Evolutionary conservation across 1,140 invertebrate genomes (phyloP).

Genomic region (Drosophila funebris): DNA sequence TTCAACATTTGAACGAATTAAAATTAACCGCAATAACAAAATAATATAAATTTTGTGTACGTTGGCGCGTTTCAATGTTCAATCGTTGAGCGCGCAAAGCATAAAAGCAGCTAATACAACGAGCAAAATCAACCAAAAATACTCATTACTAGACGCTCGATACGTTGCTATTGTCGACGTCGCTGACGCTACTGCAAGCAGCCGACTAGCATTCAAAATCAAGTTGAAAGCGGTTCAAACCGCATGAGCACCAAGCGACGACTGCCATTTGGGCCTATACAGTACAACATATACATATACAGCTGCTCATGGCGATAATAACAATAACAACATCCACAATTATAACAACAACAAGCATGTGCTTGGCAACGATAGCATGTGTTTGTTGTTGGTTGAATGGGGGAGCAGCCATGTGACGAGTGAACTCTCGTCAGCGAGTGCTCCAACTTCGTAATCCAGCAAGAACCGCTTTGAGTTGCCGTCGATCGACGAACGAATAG

Average conservation of each 20-base stretch:
- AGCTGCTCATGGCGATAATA: conserved; percentile 19
- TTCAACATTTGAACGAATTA: conserved; percentile 15
- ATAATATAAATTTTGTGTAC: background rate
- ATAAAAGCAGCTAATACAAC: conserved; percentile 32
- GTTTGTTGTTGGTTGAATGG: conserved; percentile 15
- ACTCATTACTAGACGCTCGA: conserved; percentile 32
- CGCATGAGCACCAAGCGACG: conserved; percentile 20
- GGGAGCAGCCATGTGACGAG: conserved; percentile 37
- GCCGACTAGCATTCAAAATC: conserved; percentile 56
- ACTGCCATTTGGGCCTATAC: conserved; percentile 62
- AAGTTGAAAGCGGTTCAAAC: conserved; percentile 74
- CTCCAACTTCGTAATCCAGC: conserved; percentile 32
- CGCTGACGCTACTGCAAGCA: conserved; percentile 13
- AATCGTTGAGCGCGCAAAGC: conserved; percentile 17
- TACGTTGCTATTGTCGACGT: conserved; percentile 19
- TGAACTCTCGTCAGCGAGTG: conserved; percentile 15
- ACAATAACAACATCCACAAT: conserved; percentile 13
- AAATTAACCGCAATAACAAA: conserved; percentile 4
- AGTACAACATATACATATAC: conserved; percentile 16
- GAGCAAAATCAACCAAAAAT: conserved; percentile 22
- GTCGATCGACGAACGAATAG: conserved; percentile 37
- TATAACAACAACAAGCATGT: conserved; percentile 29
- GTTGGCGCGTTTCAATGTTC: background rate
- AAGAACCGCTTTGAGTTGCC: conserved; percentile 29
- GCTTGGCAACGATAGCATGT: conserved; percentile 25